These are phyloP conservation scores for Drosophila parvula DNA, from an alignment of 1,140 invertebrate species.

Conservation along the genomic window DNA sequence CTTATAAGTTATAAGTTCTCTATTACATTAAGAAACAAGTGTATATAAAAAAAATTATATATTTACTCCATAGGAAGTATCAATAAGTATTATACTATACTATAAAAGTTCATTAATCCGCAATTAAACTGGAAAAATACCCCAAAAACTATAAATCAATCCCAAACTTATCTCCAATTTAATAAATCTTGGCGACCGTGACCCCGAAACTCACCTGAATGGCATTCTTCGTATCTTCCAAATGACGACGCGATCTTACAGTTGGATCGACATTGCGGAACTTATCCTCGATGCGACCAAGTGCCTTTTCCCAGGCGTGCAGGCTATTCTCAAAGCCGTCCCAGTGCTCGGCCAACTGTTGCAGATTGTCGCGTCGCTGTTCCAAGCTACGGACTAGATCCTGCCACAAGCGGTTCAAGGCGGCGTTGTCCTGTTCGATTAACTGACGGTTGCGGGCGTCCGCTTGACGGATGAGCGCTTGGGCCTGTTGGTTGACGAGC, in stretches of 20 bases:
- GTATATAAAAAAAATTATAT: too few relatives aligned
- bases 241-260: conserved; percentile 89
- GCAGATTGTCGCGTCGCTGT: conserved; percentile 86
- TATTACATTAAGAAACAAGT: too few relatives aligned
- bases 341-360: conserved; percentile 90
- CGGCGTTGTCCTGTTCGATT: conserved; percentile 87
- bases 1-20: too few relatives aligned
- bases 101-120: too few relatives aligned
- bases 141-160: too few relatives aligned
- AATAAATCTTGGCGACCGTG: too few relatives aligned
- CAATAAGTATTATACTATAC: background rate
- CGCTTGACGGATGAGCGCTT: conserved; percentile 87
- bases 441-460: conserved; percentile 86
- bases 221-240: conserved; percentile 88
- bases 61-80: background rate
- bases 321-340: conserved; percentile 90
- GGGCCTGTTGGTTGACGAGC: conserved; percentile 87
- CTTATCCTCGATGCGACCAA: conserved; percentile 88
- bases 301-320: conserved; percentile 87
- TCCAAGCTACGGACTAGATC: conserved; percentile 89
- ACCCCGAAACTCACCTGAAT: conserved; percentile 86
- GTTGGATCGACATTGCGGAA: conserved; percentile 90
- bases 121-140: too few relatives aligned
- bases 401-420: conserved; percentile 90
- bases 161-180: too few relatives aligned